Evolutionary conservation across 2,113 vertebrate species (phyloP).

Genomic region (Stictonetta naevosa): DNA sequence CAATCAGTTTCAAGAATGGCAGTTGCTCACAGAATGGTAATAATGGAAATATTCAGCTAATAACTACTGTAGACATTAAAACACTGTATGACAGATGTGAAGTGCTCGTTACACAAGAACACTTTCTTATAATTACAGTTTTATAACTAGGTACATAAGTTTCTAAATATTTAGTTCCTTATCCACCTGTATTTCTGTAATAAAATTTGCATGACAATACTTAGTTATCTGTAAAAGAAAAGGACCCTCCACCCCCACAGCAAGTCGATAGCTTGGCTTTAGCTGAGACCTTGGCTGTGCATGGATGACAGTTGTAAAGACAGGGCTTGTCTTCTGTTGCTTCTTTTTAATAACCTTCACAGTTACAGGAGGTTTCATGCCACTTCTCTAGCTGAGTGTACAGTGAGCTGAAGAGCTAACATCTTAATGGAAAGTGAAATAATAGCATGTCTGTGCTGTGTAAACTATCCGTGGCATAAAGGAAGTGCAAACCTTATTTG

Average conservation of each 20-base stretch:
- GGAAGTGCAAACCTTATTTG: not conserved
- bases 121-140: constrained; percentile 65
- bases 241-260: not conserved
- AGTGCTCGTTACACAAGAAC: constrained; percentile 46
- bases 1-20: constrained; percentile 76
- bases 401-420: not conserved
- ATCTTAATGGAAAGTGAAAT: constrained; percentile 8
- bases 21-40: constrained; percentile 66
- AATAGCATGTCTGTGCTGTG: not conserved
- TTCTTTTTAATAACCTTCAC: not conserved
- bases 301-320: not conserved
- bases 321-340: not conserved
- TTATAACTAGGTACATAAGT: constrained; percentile 52
- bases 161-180: constrained; percentile 72
- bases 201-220: constrained; percentile 1
- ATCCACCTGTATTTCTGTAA: not conserved
- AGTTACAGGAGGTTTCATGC: not conserved
- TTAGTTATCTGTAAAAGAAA: not conserved
- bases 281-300: not conserved
- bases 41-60: constrained; percentile 72
- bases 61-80: constrained; percentile 59
- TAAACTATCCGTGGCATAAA: not conserved
- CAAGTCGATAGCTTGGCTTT: not conserved
- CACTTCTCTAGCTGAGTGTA: not conserved
- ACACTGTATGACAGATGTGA: constrained; percentile 42